phyloP scores from a whole-genome alignment of 2,888 invertebrate species.

The Polyommatus iphigenia region DNA sequence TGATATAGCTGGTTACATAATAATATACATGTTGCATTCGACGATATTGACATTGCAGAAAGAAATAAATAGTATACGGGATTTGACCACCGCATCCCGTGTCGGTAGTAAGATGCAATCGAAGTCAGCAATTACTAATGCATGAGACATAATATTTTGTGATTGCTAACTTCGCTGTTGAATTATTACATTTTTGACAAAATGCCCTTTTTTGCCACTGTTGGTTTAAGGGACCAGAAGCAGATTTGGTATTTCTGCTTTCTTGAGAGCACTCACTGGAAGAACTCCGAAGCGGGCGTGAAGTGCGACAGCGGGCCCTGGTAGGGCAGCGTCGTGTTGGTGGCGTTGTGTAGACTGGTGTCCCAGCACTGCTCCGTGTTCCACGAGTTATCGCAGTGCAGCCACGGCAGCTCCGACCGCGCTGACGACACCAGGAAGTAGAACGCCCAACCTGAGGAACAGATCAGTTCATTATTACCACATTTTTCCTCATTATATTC shows the following conservation, averaged over 20 bases:
- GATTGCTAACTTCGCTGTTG: no score
- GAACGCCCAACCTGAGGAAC: conserved; percentile 84
- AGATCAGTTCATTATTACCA: background rate
- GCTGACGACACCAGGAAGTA: conserved; percentile 89
- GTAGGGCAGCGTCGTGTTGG: conserved; percentile 67
- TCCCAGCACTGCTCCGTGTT: conserved; percentile 88
- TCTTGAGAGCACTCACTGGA: conserved; percentile 80
- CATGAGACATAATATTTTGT: no score
- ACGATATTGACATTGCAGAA: no score
- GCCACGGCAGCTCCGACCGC: conserved; percentile 87
- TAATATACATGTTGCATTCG: no score
- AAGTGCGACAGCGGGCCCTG: conserved; percentile 78
- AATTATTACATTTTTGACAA: no score
- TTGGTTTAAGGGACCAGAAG: no score
- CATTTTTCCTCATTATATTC: background rate
- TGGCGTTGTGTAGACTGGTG: conserved; percentile 56
- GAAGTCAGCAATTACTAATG: no score
- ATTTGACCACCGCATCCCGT: no score
- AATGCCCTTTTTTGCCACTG: no score
- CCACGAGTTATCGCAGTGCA: conserved; percentile 90
- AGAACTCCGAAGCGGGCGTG: conserved; percentile 89
- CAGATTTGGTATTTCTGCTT: background rate
- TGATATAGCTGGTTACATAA: no score
- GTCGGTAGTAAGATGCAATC: no score
- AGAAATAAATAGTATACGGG: no score